These are phyloP conservation scores for Nowickia ferox DNA, from an alignment of 2,888 invertebrate genomes.

Conservation along the genomic window DNA sequence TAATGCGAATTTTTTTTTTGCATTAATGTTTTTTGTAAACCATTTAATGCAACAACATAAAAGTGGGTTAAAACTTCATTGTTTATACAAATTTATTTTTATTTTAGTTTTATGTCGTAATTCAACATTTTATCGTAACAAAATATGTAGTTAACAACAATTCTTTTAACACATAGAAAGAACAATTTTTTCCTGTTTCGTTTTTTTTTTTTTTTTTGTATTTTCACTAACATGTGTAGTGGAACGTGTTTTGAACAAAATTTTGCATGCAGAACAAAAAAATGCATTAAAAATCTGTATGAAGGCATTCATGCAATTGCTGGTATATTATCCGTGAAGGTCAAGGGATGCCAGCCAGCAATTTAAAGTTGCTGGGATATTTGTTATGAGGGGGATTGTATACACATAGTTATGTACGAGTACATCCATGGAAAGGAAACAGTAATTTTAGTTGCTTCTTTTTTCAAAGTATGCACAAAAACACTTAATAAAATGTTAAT, in stretches of 20 bases:
- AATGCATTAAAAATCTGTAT: slow-evolving; percentile 14
- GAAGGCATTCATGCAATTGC: slow-evolving; percentile 30
- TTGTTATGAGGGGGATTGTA: neutral
- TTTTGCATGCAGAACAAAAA: neutral
- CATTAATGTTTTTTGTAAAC: slow-evolving; percentile 6
- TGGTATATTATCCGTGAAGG: slow-evolving; percentile 48
- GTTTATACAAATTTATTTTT: neutral
- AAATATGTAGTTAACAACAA: slow-evolving; percentile 62
- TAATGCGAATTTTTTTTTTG: neutral
- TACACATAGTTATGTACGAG: neutral
- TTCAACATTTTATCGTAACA: slow-evolving; percentile 59
- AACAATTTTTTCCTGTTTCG: slow-evolving; percentile 22
- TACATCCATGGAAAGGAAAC: too few species aligned
- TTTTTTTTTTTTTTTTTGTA: slow-evolving; percentile 19
- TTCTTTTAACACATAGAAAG: slow-evolving; percentile 66
- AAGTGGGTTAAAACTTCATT: slow-evolving; percentile 56
- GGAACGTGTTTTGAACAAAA: neutral
- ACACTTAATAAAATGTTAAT: too few species aligned
- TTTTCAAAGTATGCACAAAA: too few species aligned
- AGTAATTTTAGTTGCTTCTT: too few species aligned
- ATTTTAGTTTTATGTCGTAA: slow-evolving; percentile 9
- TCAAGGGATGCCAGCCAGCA: slow-evolving; percentile 58
- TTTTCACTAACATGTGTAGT: slow-evolving; percentile 10
- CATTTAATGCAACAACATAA: slow-evolving; percentile 5
- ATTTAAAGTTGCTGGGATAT: neutral